phyloP scores from a whole-genome alignment of 2,888 invertebrate genomes.

The Yponomeuta cagnagella region DNA sequence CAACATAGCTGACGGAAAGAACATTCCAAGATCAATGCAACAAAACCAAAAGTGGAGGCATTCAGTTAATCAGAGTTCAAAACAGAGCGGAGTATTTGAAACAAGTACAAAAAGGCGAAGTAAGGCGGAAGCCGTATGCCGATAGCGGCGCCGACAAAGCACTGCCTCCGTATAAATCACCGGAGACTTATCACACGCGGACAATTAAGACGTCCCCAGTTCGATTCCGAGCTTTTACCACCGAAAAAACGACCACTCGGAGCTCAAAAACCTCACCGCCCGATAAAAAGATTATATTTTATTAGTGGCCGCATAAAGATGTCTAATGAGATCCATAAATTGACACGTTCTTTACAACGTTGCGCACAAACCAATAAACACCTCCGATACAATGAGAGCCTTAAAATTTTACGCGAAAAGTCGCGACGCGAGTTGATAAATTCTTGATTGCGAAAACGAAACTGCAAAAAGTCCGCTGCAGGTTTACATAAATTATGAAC shows the following conservation, averaged over 20 bases:
- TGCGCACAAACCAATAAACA: background rate
- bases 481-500: slow-evolving; percentile 7
- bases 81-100: slow-evolving; percentile 7
- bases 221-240: slow-evolving; percentile 15
- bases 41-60: background rate
- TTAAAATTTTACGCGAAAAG: background rate
- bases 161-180: slow-evolving; percentile 67
- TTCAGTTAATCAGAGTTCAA: slow-evolving; percentile 4
- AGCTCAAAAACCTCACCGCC: background rate
- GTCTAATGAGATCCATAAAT: slow-evolving; percentile 13
- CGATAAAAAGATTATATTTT: slow-evolving; percentile 14
- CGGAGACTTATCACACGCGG: slow-evolving; percentile 51
- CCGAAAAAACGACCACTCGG: slow-evolving; percentile 12
- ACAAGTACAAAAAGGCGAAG: slow-evolving; percentile 33
- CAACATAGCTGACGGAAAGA: background rate
- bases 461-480: background rate
- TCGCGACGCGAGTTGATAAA: background rate
- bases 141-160: slow-evolving; percentile 69
- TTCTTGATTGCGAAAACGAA: background rate
- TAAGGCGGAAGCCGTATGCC: slow-evolving; percentile 54
- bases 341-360: slow-evolving; percentile 6
- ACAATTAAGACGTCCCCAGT: slow-evolving; percentile 64
- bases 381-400: background rate
- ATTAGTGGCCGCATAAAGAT: slow-evolving; percentile 13
- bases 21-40: background rate